These are phyloP conservation scores for Callospermophilus lateralis DNA, from an alignment of 2,113 vertebrate genomes.

Conservation along the genomic window DNA sequence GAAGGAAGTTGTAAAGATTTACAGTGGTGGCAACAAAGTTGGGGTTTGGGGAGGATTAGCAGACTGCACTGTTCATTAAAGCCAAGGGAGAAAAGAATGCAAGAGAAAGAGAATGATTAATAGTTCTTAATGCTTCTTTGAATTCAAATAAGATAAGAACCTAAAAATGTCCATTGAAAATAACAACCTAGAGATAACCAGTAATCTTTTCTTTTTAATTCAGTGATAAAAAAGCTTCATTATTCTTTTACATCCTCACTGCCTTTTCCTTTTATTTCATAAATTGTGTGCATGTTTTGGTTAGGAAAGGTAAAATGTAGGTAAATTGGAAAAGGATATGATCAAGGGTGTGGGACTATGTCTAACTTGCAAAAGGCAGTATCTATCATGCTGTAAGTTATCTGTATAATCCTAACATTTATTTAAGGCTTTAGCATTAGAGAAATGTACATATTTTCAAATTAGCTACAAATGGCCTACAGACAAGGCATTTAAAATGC, in stretches of 20 bases:
- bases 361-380: not conserved
- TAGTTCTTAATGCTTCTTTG: not conserved
- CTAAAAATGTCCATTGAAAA: not conserved
- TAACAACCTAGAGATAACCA: not conserved
- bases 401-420: not conserved
- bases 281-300: not conserved
- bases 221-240: not conserved
- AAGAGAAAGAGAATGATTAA: not conserved
- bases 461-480: not conserved
- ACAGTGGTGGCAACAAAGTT: not conserved
- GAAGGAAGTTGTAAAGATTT: not conserved
- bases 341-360: not conserved
- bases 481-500: constrained; percentile 24
- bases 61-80: not conserved
- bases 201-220: not conserved
- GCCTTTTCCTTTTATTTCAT: not conserved
- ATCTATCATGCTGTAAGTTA: not conserved
- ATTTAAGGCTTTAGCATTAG: not conserved
- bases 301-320: constrained; percentile 10
- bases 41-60: not conserved
- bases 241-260: not conserved
- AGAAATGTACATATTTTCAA: not conserved
- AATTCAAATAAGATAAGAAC: not conserved
- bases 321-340: not conserved
- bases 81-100: not conserved